phyloP scores from a whole-genome alignment of 2,888 invertebrate species.

The Mesorhabditis spiculigera region DNA sequence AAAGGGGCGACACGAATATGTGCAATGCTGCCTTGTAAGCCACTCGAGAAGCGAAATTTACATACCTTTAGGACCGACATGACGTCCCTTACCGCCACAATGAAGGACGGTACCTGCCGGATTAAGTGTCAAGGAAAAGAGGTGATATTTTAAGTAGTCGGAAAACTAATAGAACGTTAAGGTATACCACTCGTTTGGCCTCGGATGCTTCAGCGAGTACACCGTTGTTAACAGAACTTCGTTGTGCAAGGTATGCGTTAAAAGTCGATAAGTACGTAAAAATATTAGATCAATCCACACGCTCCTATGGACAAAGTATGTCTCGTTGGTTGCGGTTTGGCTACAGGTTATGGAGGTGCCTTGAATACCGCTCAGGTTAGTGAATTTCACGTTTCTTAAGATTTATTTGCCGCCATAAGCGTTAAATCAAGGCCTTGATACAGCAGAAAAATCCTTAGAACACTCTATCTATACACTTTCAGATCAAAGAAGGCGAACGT shows the following conservation, averaged over 20 bases:
- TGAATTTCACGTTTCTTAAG: background rate
- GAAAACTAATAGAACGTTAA: background rate
- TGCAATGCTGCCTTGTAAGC: slow-evolving; percentile 79
- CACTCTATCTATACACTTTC: background rate
- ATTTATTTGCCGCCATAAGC: background rate
- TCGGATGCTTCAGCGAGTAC: slow-evolving; percentile 80
- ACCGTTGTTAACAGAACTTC: slow-evolving; percentile 92
- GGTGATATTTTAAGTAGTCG: slow-evolving; percentile 61
- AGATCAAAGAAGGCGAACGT: background rate
- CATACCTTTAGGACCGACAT: background rate
- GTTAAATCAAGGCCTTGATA: too few species aligned
- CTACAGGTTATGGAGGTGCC: slow-evolving; percentile 89
- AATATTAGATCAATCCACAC: slow-evolving; percentile 68
- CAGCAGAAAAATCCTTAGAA: background rate
- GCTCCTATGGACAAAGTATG: slow-evolving; percentile 83
- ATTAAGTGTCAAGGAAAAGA: slow-evolving; percentile 67
- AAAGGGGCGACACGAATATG: slow-evolving; percentile 87
- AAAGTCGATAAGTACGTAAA: background rate
- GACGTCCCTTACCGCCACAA: slow-evolving; percentile 56
- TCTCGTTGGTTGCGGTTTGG: slow-evolving; percentile 81
- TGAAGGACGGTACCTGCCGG: slow-evolving; percentile 87
- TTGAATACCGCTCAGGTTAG: slow-evolving; percentile 76
- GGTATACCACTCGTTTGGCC: slow-evolving; percentile 82
- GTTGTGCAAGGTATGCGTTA: slow-evolving; percentile 74
- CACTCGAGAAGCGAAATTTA: background rate